These are phyloP conservation scores for Drosophila subsilvestris DNA, from an alignment of 2,888 invertebrate species.

Conservation along the genomic window DNA sequence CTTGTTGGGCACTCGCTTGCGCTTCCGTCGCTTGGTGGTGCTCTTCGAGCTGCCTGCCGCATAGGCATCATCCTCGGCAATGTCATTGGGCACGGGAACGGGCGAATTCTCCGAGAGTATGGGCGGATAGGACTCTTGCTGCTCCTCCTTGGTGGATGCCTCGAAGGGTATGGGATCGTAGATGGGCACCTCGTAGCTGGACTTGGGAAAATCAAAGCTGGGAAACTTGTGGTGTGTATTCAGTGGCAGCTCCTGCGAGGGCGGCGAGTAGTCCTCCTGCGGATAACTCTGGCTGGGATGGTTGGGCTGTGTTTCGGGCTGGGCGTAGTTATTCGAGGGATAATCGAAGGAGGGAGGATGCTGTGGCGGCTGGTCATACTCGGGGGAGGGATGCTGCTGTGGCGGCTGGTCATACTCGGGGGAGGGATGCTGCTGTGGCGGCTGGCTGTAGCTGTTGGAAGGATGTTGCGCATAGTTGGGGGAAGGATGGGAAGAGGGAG, in stretches of 20 bases:
- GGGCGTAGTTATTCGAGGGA: constrained; percentile 16
- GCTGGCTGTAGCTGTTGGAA: constrained; percentile 1
- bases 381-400: constrained; percentile 17
- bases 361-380: constrained; percentile 34
- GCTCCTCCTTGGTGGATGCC: constrained; percentile 69
- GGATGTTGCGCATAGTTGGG: constrained; percentile 6
- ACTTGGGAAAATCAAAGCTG: constrained; percentile 81
- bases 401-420: constrained; percentile 12
- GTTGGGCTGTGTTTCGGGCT: constrained; percentile 42
- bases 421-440: constrained; percentile 20
- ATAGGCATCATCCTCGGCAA: constrained; percentile 59
- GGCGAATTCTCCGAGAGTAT: constrained; percentile 22
- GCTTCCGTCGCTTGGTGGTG: constrained; percentile 22
- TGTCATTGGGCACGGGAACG: constrained; percentile 38
- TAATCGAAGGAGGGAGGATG: constrained; percentile 8
- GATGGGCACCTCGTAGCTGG: constrained; percentile 84
- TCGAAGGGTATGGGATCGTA: constrained; percentile 83
- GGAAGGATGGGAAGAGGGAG: no score
- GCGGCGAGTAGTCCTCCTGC: constrained; percentile 67
- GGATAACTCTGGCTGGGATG: constrained; percentile 48
- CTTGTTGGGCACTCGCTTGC: constrained; percentile 66
- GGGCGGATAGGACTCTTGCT: constrained; percentile 81
- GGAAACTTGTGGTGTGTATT: constrained; percentile 79
- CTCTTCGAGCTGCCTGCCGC: constrained; percentile 52
- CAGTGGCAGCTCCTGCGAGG: constrained; percentile 80